These are phyloP conservation scores for Pygocentrus nattereri DNA, from an alignment of 2,797 vertebrate species.

Conservation along the genomic window DNA sequence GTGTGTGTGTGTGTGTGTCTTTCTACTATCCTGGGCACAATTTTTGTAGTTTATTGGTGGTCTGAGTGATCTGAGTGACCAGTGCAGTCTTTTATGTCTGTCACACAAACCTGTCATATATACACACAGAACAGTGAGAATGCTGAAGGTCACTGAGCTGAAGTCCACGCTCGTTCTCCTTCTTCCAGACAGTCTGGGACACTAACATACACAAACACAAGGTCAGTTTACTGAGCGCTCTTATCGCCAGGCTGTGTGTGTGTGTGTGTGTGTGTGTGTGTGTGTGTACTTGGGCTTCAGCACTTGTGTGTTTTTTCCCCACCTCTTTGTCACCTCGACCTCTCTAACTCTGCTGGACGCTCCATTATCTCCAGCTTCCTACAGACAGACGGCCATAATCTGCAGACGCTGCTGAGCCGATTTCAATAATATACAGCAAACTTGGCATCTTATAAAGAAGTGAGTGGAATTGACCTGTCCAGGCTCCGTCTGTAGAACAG, in stretches of 20 bases:
- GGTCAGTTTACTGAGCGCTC: conserved; percentile 67
- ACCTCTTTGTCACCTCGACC: background rate
- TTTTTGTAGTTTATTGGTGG: too few species aligned
- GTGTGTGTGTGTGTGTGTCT: too few species aligned
- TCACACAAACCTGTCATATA: background rate
- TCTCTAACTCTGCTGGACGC: background rate
- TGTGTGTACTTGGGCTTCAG: background rate
- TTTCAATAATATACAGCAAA: too few species aligned
- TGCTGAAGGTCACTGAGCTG: background rate
- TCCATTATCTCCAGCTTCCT: conserved; percentile 1
- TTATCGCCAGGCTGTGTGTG: background rate
- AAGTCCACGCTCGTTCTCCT: background rate
- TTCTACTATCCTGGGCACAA: too few species aligned
- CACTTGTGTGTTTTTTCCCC: background rate
- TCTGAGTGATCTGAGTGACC: too few species aligned
- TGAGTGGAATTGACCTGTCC: too few species aligned
- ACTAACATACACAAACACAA: conserved; percentile 62
- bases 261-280: too few species aligned
- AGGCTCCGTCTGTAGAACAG: too few species aligned
- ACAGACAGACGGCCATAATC: background rate
- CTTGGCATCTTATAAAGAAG: too few species aligned
- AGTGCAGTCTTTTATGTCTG: too few species aligned
- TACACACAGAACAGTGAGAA: background rate
- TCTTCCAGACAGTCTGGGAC: conserved; percentile 5
- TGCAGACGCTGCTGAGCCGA: background rate